These are phyloP conservation scores for Psilopsiagon aymara DNA, from an alignment of 2,113 vertebrate genomes.

Conservation along the genomic window DNA sequence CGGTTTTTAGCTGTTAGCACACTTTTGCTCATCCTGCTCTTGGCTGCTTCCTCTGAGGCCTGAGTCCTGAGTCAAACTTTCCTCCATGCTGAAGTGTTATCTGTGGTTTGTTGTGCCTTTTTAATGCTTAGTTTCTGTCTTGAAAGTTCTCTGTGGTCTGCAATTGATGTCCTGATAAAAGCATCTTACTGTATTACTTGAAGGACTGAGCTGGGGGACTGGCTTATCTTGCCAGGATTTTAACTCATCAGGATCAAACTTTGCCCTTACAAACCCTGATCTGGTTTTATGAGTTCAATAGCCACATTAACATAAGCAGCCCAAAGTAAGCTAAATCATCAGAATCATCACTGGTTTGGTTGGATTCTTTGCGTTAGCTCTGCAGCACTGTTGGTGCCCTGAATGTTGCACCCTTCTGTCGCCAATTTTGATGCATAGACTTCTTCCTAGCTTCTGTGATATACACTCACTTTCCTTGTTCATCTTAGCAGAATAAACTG, in stretches of 20 bases:
- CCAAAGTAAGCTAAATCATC: background rate
- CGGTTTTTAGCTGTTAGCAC: background rate
- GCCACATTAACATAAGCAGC: background rate
- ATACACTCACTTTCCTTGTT: background rate
- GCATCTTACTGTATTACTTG: background rate
- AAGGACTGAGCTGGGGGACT: background rate
- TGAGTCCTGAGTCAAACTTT: slow-evolving; percentile 4
- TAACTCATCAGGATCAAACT: background rate
- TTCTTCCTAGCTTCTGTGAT: background rate
- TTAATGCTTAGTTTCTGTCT: background rate
- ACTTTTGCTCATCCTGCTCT: background rate
- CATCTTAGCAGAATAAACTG: background rate
- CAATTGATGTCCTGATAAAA: background rate
- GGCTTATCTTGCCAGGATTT: background rate
- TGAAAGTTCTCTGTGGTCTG: background rate
- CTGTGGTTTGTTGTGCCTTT: background rate
- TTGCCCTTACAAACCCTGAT: background rate
- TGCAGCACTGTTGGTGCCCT: background rate
- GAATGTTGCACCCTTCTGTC: background rate
- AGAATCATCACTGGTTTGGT: background rate
- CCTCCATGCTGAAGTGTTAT: background rate
- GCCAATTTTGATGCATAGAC: background rate
- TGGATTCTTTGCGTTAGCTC: background rate
- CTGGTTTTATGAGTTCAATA: background rate
- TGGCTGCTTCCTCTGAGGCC: background rate